These are phyloP conservation scores for Brienomyrus longianalis DNA, from an alignment of 2,113 vertebrate genomes.

Conservation along the genomic window DNA sequence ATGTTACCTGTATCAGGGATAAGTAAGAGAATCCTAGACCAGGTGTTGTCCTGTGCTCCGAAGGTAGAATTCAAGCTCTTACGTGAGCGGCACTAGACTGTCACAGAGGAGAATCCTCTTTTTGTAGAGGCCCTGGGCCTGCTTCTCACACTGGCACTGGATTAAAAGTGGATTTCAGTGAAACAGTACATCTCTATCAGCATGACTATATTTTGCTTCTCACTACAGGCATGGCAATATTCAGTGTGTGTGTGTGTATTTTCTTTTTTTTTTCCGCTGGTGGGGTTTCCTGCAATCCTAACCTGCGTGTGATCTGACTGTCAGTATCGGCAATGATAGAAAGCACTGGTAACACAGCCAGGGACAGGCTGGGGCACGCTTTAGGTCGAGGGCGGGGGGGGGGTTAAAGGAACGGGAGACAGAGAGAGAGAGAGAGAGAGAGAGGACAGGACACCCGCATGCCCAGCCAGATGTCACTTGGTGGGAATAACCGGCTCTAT, in stretches of 20 bases:
- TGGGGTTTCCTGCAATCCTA: neutral
- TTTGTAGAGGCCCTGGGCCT: neutral
- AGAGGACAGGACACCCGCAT: slow-evolving; percentile 4
- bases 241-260: neutral
- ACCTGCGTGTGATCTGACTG: slow-evolving; percentile 25
- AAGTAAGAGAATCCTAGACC: neutral
- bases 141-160: neutral
- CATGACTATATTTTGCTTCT: neutral
- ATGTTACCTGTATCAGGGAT: neutral
- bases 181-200: neutral
- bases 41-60: neutral
- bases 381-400: slow-evolving; percentile 6
- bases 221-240: neutral
- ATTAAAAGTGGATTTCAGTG: neutral
- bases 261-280: neutral
- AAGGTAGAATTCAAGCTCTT: neutral
- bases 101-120: neutral
- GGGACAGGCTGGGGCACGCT: slow-evolving; percentile 37
- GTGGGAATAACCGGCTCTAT: neutral
- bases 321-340: slow-evolving; percentile 40
- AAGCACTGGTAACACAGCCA: slow-evolving; percentile 30
- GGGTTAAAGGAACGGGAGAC: slow-evolving; percentile 18
- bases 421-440: neutral
- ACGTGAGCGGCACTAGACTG: neutral
- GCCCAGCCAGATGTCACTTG: neutral